Conservation (phyloP, 2,113 vertebrate species). For the Felis chaus region DNA sequence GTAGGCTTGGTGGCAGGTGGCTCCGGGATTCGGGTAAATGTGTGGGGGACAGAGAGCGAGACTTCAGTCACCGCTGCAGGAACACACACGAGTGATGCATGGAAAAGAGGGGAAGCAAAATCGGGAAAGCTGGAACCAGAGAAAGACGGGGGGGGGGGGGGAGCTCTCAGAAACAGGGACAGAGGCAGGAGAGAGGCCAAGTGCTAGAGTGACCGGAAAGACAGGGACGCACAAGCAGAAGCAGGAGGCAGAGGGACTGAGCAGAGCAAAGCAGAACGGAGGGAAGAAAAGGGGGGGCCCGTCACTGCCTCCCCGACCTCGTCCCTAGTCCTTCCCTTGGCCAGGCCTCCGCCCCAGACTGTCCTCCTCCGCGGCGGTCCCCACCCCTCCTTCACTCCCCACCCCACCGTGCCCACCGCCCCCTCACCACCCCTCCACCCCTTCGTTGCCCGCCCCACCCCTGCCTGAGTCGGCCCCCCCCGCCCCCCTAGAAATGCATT, state of each 20-base stretch:
- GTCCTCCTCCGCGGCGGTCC: accelerated
- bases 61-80: accelerated
- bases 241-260: not conserved
- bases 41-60: not conserved
- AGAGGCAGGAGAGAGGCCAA: not conserved
- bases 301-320: not conserved
- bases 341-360: not conserved
- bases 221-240: not conserved
- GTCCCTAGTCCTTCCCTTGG: not conserved
- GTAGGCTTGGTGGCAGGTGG: accelerated
- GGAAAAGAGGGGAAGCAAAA: not conserved
- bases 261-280: not conserved
- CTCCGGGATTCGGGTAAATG: not conserved
- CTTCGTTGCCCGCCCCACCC: not conserved
- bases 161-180: not conserved
- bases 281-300: not conserved
- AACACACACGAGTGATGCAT: not conserved
- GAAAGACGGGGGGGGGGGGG: not conserved
- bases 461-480: not conserved
- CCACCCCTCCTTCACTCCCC: not conserved
- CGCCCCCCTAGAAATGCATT: constrained; percentile 85
- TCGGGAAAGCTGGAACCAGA: not conserved
- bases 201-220: accelerated
- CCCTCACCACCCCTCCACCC: not conserved
- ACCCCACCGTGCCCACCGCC: accelerated